Conservation (phyloP, 2,113 vertebrate genomes). For the Colinus virginianus region DNA sequence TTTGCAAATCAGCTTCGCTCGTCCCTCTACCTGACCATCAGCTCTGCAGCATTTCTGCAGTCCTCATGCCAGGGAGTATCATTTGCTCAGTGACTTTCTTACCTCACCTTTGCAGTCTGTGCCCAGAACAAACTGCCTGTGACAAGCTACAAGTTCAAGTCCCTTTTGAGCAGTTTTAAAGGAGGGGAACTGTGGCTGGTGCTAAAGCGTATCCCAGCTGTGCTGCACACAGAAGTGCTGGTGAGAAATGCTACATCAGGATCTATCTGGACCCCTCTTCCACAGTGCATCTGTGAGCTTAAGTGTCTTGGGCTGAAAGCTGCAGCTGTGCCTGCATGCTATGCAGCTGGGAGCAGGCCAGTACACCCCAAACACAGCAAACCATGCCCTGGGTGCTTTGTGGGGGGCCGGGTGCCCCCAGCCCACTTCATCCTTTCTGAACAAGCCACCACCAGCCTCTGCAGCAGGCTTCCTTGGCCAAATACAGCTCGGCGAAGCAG, state of each 20-base stretch:
- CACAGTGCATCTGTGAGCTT: not conserved
- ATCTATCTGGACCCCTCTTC: not conserved
- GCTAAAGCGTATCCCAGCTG: conserved; percentile 11
- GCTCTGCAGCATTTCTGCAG: not conserved
- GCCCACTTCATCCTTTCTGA: not conserved
- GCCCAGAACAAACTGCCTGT: conserved; percentile 34
- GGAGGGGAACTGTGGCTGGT: not conserved
- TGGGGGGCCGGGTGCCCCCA: not conserved
- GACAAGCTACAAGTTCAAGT: conserved; percentile 31
- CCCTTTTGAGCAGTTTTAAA: conserved; percentile 22
- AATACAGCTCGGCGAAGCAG: not conserved
- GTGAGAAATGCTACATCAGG: not conserved
- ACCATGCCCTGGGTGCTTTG: not conserved
- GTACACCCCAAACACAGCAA: fast-evolving
- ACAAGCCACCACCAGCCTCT: not conserved
- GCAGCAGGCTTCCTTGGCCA: not conserved
- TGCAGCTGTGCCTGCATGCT: not conserved
- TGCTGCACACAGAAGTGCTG: not conserved
- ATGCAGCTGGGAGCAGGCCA: not conserved
- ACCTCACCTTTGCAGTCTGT: conserved; percentile 40
- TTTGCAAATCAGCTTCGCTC: not conserved
- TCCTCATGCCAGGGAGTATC: not conserved
- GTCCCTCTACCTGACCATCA: not conserved
- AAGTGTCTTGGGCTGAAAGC: not conserved
- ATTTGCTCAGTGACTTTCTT: conserved; percentile 35